These are phyloP conservation scores for Drosophila formosana DNA, from an alignment of 2,888 invertebrate species.

Conservation along the genomic window DNA sequence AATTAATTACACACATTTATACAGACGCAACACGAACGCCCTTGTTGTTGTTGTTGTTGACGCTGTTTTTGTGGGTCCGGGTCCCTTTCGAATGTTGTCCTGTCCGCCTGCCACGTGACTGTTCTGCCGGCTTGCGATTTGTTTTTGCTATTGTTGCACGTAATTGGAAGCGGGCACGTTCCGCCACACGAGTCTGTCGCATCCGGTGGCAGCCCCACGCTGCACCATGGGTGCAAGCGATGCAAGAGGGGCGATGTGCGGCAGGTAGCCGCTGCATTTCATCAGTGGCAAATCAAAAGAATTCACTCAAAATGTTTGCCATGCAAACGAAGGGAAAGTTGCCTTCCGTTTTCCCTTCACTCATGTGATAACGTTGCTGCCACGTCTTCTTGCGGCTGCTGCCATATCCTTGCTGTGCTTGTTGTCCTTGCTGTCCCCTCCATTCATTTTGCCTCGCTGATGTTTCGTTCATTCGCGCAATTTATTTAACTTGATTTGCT, in stretches of 20 bases:
- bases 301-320: conserved; percentile 43
- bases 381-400: conserved; percentile 21
- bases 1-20: conserved; percentile 58
- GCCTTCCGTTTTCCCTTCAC: conserved; percentile 10
- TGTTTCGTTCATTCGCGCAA: conserved; percentile 72
- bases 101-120: conserved; percentile 16
- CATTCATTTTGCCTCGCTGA: conserved; percentile 55
- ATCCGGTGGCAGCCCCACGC: conserved; percentile 9
- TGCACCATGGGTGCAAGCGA: too few relatives aligned
- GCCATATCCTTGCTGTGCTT: conserved; percentile 37
- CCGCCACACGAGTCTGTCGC: conserved; percentile 30
- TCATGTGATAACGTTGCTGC: conserved; percentile 11
- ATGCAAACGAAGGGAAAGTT: conserved; percentile 27
- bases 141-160: conserved; percentile 41
- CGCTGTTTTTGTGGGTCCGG: conserved; percentile 7
- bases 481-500: conserved; percentile 81
- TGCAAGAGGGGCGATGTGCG: not conserved
- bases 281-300: conserved; percentile 58
- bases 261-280: conserved; percentile 25
- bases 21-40: conserved; percentile 24
- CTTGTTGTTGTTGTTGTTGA: not conserved
- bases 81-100: conserved; percentile 17
- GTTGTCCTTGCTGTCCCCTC: conserved; percentile 37
- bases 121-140: conserved; percentile 25
- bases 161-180: conserved; percentile 55